Evolutionary conservation across 2,888 invertebrate species (phyloP).

Genomic region (Dasysyrphus tricinctus): DNA sequence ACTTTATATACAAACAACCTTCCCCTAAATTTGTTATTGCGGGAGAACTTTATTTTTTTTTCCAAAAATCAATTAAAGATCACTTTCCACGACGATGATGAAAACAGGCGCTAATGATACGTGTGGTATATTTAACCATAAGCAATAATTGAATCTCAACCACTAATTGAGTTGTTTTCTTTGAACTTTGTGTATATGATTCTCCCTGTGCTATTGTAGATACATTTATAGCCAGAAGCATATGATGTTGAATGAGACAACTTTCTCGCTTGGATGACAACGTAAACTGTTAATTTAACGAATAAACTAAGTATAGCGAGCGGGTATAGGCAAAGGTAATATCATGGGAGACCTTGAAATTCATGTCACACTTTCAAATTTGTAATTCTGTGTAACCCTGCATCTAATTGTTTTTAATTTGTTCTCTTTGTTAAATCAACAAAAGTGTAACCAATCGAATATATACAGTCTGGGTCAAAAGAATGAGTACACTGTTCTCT

Average conservation of each 20-base stretch:
- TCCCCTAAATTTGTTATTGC: neutral
- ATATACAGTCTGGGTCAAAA: neutral
- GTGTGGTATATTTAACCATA: neutral
- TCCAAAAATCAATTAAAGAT: slow-evolving; percentile 7
- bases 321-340: neutral
- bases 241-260: neutral
- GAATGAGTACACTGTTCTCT: neutral
- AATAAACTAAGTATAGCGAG: neutral
- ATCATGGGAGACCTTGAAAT: slow-evolving; percentile 24
- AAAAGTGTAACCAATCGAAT: neutral
- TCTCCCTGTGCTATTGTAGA: neutral
- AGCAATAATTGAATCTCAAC: slow-evolving; percentile 16
- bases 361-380: slow-evolving; percentile 41
- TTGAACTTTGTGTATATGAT: slow-evolving; percentile 16
- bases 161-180: slow-evolving; percentile 24
- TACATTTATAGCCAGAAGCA: neutral
- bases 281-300: slow-evolving; percentile 1
- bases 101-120: slow-evolving; percentile 1
- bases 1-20: neutral
- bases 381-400: slow-evolving; percentile 38
- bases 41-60: neutral
- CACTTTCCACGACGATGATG: neutral
- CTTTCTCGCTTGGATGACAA: neutral
- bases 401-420: slow-evolving; percentile 26
- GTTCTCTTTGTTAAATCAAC: neutral